Conservation (phyloP, 2,113 vertebrate species). For the Nerophis ophidion region DNA sequence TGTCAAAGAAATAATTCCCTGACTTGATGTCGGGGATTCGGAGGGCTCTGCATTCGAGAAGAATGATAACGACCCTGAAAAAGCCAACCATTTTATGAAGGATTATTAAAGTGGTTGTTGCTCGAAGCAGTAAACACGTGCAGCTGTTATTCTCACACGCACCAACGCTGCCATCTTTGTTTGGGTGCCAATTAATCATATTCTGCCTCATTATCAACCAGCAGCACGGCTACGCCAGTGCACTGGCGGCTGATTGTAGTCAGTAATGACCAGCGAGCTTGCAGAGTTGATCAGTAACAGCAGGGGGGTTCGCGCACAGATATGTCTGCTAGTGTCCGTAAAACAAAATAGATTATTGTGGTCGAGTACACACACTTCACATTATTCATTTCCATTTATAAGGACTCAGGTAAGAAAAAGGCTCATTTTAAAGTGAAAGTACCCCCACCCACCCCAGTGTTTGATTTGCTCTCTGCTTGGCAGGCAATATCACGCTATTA, state of each 20-base stretch:
- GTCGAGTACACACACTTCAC: not conserved
- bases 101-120: not conserved
- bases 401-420: not conserved
- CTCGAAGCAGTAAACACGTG: not conserved
- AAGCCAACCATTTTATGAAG: not conserved
- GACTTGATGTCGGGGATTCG: not conserved
- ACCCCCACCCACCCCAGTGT: not conserved
- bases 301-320: not conserved
- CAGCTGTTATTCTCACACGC: not conserved
- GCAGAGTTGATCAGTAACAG: not conserved
- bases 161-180: not conserved
- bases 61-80: not conserved
- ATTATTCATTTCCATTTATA: not conserved
- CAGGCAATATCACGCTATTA: not conserved
- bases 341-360: not conserved
- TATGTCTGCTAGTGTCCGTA: not conserved
- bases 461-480: not conserved
- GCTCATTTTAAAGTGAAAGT: not conserved
- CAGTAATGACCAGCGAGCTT: not conserved
- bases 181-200: constrained; percentile 4
- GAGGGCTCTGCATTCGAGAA: not conserved
- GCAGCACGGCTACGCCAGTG: not conserved
- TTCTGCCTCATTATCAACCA: not conserved
- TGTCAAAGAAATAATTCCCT: too few relatives aligned
- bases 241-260: not conserved